Conservation (phyloP, 1,140 invertebrate species). For the Oryctes rhinoceros region DNA sequence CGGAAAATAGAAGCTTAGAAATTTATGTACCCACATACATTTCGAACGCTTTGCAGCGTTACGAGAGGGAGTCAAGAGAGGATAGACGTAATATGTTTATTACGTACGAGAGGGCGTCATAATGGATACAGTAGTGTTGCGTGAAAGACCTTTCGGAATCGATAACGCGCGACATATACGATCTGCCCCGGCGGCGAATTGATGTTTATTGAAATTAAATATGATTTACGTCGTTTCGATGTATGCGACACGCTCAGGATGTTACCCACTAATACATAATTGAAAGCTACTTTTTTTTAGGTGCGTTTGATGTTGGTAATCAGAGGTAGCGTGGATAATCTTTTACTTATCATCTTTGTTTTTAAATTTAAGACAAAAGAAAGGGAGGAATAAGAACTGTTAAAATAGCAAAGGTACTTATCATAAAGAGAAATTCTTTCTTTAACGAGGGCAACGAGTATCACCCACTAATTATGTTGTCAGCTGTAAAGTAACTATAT, state of each 20-base stretch:
- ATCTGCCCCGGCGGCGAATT: conserved; percentile 12
- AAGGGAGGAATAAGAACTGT: too few species aligned
- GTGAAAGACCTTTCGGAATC: conserved; percentile 22
- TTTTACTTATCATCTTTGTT: too few species aligned
- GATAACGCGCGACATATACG: conserved; percentile 20
- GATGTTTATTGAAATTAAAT: conserved; percentile 38
- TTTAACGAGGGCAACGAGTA: too few species aligned
- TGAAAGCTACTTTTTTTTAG: neutral
- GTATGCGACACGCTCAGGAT: neutral
- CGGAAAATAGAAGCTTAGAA: neutral
- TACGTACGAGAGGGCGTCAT: conserved; percentile 27
- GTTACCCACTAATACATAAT: neutral
- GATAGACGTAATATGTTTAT: conserved; percentile 35
- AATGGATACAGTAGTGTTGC: conserved; percentile 5
- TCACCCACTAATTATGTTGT: too few species aligned
- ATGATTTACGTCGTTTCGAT: conserved; percentile 18
- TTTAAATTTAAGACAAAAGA: too few species aligned
- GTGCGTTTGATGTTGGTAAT: neutral
- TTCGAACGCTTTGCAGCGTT: neutral
- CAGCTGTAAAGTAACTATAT: too few species aligned
- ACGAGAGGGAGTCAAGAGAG: conserved; percentile 10
- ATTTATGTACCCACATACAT: neutral
- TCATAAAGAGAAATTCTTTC: too few species aligned
- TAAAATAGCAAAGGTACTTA: too few species aligned
- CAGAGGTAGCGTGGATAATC: too few species aligned